These are phyloP conservation scores for Cataglyphis livida DNA, from an alignment of 2,888 invertebrate genomes.

Conservation along the genomic window DNA sequence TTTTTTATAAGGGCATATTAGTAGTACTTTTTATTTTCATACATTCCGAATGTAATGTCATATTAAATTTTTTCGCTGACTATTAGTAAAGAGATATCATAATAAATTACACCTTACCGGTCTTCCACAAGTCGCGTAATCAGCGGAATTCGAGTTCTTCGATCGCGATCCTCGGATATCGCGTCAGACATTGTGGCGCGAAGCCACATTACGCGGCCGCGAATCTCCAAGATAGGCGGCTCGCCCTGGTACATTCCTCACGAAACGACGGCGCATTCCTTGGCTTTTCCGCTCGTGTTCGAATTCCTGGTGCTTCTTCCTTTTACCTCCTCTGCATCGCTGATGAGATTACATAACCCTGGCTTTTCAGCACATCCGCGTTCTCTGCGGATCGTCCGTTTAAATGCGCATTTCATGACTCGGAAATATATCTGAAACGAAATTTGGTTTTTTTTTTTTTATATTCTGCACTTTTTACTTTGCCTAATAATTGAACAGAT, in stretches of 20 bases:
- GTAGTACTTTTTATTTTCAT: background rate
- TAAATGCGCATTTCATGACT: background rate
- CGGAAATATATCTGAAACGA: background rate
- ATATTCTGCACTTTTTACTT: background rate
- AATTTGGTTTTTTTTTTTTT: background rate
- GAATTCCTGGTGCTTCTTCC: slow-evolving; percentile 51
- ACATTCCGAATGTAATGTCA: background rate
- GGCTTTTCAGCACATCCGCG: slow-evolving; percentile 41
- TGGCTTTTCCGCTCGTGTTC: slow-evolving; percentile 16
- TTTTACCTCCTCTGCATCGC: slow-evolving; percentile 45
- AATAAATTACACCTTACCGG: background rate
- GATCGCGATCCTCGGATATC: background rate
- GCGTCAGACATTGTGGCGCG: slow-evolving; percentile 17
- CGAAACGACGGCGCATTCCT: slow-evolving; percentile 5
- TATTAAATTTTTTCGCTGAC: background rate
- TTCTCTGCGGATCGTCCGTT: slow-evolving; percentile 16
- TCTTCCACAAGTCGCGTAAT: background rate
- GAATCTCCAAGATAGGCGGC: slow-evolving; percentile 25
- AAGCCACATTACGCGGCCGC: background rate
- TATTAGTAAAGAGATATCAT: background rate
- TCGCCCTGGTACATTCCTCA: slow-evolving; percentile 11
- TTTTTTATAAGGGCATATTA: background rate
- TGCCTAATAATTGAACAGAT: background rate
- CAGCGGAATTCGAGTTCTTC: slow-evolving; percentile 51
- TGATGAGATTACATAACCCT: slow-evolving; percentile 55